A percentile compares a stretch with the other conserved stretches of the same genome.
These are phyloP conservation scores for Hedychridium roseum DNA, from an alignment of 2,888 invertebrate genomes.

Conservation along the genomic window DNA sequence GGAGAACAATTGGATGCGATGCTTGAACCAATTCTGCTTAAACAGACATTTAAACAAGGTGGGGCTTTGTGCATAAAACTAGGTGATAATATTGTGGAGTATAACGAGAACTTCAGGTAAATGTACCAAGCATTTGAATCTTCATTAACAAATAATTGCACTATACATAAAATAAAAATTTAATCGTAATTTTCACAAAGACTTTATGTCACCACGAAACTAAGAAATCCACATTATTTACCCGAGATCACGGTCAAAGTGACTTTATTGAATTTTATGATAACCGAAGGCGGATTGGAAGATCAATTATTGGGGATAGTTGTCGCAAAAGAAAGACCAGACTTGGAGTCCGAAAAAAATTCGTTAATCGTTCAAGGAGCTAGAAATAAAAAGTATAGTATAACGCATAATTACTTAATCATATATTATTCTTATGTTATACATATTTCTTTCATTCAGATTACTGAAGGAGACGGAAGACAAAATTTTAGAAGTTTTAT, in stretches of 20 bases:
- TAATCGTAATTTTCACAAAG: conserved; percentile 64
- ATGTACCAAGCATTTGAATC: background rate
- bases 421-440: background rate
- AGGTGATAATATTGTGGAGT: conserved; percentile 91
- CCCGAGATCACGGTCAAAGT: conserved; percentile 94
- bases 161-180: too few relatives aligned
- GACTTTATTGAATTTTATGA: conserved; percentile 91
- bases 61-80: conserved; percentile 87
- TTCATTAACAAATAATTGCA: background rate
- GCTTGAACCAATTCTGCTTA: conserved; percentile 87
- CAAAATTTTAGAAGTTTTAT: conserved; percentile 83
- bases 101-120: conserved; percentile 83
- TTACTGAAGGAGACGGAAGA: conserved; percentile 88
- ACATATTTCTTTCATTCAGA: conserved; percentile 54
- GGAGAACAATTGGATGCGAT: conserved; percentile 92
- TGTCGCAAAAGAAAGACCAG: conserved; percentile 90
- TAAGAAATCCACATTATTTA: conserved; percentile 92
- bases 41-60: conserved; percentile 90
- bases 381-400: conserved; percentile 72
- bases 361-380: conserved; percentile 88
- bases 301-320: conserved; percentile 91
- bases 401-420: background rate
- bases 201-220: conserved; percentile 91
- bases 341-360: conserved; percentile 89
- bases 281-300: conserved; percentile 86